Evolutionary conservation across 2,888 invertebrate species (phyloP), one percentile per base, ranked within the genome.

Genomic region (Xanthorhoe spadicearia): DNA sequence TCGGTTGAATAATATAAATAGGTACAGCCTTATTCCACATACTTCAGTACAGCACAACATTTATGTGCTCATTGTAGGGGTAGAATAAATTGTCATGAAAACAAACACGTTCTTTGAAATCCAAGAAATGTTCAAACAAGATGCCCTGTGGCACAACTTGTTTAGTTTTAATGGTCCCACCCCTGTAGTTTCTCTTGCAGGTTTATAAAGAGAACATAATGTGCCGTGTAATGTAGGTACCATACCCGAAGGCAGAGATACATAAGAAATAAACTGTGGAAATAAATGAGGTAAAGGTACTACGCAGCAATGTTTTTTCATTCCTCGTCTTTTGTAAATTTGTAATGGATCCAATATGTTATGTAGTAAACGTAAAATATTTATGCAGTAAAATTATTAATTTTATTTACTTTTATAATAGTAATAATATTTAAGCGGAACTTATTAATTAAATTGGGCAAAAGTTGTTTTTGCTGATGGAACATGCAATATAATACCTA

Each of bases 141-240:
- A 43, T 62, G 51, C 38, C 56, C 53, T 49, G n/a, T 58, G 58
- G 63, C n/a, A 43, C 38, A 17, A 62, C 51, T 43, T 56, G 51
- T 62, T 62, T 51, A 35, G 56, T 56, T 51, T 51, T 51, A 62
- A 56, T 56, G 55, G 51, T 56, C 61, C 61, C 61, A 7, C 23
- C 15, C 38, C 53, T 32, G 38, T 61, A 50, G 38, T 61, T 49
- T 49, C 4, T 58, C n/a, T 61, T 49, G 7, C 18, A 51, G 9
- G 51, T 23, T 51, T 38, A 19, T 58, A 43, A 51, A 52, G 23
- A 50, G 23, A 18, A 50, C 32, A 50, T 48, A 17, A 15, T 48
- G 15, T 48, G 48, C 18, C n/a, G 3, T 18, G 18, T 49, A 49
- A 32, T 32, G 49, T 49, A 58, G 18, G 49, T 23, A 23, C 43